A percentile compares a stretch with the other conserved stretches of the same genome.
Evolutionary conservation across 2,888 invertebrate genomes (phyloP).

Genomic region (Eupithecia centaureata): DNA sequence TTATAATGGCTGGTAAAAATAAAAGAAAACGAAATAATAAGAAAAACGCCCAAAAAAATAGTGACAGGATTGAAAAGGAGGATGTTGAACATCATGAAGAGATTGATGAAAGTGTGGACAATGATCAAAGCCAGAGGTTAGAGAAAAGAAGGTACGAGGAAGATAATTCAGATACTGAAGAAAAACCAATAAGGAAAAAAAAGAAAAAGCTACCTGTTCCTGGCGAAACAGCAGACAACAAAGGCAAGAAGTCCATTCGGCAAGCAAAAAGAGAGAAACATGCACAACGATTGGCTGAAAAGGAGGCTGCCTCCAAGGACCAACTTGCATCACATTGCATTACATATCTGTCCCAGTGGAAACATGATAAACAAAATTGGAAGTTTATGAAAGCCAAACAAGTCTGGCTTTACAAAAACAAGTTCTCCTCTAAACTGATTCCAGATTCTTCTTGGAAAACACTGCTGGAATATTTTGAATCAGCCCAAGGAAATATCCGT

Average conservation of each 20-base stretch:
- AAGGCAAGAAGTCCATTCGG: constrained; percentile 85
- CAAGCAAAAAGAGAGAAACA: constrained; percentile 87
- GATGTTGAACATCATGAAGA: constrained; percentile 35
- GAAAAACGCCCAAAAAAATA: constrained; percentile 47
- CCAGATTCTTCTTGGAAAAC: constrained; percentile 86
- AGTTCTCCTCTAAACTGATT: constrained; percentile 85
- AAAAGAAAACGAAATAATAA: constrained; percentile 57
- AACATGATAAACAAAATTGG: constrained; percentile 87
- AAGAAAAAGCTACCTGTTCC: constrained; percentile 61
- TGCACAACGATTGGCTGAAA: constrained; percentile 81
- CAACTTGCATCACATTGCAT: constrained; percentile 85
- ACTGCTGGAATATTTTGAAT: constrained; percentile 88
- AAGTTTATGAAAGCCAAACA: constrained; percentile 92
- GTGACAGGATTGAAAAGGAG: constrained; percentile 19
- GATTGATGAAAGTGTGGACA: constrained; percentile 39
- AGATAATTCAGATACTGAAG: constrained; percentile 61
- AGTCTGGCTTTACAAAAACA: constrained; percentile 89
- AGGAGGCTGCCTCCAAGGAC: constrained; percentile 79
- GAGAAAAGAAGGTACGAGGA: constrained; percentile 48
- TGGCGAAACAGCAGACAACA: constrained; percentile 63
- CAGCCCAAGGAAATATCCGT: constrained; percentile 87
- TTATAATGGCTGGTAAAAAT: constrained; percentile 54
- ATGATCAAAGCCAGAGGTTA: constrained; percentile 36
- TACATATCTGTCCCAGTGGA: constrained; percentile 89
- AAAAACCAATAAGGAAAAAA: constrained; percentile 64